Percentiles rank a stretch among this genome's conserved stretches.
These are phyloP conservation scores for Symphodus melops DNA, from an alignment of 2,113 vertebrate genomes.

Conservation along the genomic window DNA sequence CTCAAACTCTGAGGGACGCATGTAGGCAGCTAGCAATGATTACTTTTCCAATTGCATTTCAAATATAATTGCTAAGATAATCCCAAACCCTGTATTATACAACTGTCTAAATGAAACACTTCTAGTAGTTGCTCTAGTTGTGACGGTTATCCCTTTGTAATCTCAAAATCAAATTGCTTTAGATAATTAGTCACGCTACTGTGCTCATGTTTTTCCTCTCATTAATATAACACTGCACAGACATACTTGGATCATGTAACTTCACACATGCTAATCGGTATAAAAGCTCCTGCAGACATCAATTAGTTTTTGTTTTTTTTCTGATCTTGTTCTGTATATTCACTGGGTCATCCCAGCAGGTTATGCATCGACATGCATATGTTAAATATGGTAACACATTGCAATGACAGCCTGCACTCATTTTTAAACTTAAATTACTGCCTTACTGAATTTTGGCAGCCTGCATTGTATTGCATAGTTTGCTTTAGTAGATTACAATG, in stretches of 20 bases:
- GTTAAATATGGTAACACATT: too few relatives aligned
- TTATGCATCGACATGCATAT: too few relatives aligned
- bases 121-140: slow-evolving; percentile 32
- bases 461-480: too few relatives aligned
- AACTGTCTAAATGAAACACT: slow-evolving; percentile 43
- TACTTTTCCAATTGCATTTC: slow-evolving; percentile 64
- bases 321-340: too few relatives aligned
- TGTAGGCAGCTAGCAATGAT: slow-evolving; percentile 54
- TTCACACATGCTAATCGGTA: neutral
- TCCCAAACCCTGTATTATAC: slow-evolving; percentile 49
- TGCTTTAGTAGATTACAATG: too few relatives aligned
- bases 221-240: neutral
- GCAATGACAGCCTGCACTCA: too few relatives aligned
- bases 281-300: too few relatives aligned
- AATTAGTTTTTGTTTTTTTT: too few relatives aligned
- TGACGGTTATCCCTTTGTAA: slow-evolving; percentile 17
- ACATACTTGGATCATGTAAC: neutral
- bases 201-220: neutral
- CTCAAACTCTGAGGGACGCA: slow-evolving; percentile 47
- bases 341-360: too few relatives aligned
- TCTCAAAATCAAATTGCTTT: slow-evolving; percentile 30
- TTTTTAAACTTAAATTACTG: too few relatives aligned
- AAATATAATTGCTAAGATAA: slow-evolving; percentile 71
- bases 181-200: slow-evolving; percentile 16
- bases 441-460: too few relatives aligned